Conservation (phyloP, 2,797 vertebrate species). For the Aphelocoma californica region DNA sequence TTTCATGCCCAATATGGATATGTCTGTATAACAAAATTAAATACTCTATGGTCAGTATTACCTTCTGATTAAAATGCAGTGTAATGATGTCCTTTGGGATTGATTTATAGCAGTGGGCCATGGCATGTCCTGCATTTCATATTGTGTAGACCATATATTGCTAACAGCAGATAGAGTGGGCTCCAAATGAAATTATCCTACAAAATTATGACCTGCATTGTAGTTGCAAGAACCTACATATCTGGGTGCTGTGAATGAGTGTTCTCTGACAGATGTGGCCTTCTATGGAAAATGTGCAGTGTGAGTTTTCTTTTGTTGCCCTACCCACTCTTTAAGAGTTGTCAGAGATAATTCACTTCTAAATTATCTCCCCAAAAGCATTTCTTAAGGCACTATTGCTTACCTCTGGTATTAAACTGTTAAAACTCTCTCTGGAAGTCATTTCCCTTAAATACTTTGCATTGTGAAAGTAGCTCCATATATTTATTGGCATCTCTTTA, state of each 20-base stretch:
- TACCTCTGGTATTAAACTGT: background rate
- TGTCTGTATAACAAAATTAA: background rate
- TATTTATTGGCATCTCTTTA: background rate
- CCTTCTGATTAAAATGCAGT: background rate
- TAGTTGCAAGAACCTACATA: background rate
- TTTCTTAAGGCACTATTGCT: background rate
- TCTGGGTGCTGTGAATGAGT: background rate
- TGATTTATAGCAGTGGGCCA: background rate
- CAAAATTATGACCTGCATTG: background rate
- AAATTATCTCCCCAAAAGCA: background rate
- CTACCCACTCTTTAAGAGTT: background rate
- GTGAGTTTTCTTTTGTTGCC: background rate
- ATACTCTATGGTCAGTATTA: background rate
- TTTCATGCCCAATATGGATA: background rate
- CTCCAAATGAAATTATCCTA: background rate
- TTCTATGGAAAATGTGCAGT: background rate
- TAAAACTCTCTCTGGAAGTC: background rate
- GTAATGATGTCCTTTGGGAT: background rate
- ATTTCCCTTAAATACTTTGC: background rate
- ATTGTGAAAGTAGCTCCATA: background rate
- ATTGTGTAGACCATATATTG: background rate
- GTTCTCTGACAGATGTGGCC: background rate
- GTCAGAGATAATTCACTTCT: background rate
- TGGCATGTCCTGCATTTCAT: background rate
- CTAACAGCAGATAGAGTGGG: background rate